Evolutionary conservation across 2,797 vertebrate species (phyloP).

Genomic region (Rhinatrema bivittatum): DNA sequence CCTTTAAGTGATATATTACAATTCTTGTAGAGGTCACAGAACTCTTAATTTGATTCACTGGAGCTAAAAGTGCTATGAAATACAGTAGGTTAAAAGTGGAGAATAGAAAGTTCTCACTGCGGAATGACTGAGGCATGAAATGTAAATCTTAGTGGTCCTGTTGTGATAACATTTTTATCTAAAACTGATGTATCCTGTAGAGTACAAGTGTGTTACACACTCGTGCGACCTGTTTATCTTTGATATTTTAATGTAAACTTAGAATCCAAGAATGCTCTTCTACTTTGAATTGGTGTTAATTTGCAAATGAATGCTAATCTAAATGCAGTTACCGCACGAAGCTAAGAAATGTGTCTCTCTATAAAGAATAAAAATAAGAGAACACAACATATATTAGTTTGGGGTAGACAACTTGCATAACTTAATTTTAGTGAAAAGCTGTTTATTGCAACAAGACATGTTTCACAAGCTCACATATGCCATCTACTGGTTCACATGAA

Average conservation of each 20-base stretch:
- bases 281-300: rapidly evolving
- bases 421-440: background rate
- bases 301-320: background rate
- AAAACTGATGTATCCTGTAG: background rate
- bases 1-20: background rate
- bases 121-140: background rate
- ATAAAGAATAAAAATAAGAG: background rate
- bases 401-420: background rate
- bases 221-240: background rate
- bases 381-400: background rate
- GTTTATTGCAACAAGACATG: rapidly evolving
- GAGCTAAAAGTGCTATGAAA: background rate
- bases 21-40: too few relatives aligned
- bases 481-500: slow-evolving; percentile 31
- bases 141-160: background rate
- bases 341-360: too few relatives aligned
- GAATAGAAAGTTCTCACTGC: background rate
- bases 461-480: slow-evolving; percentile 5
- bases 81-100: background rate
- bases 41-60: background rate
- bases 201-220: rapidly evolving
- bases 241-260: background rate
- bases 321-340: too few relatives aligned
- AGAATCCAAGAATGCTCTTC: rapidly evolving
- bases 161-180: background rate